Evolutionary conservation across 2,797 vertebrate genomes (phyloP).

Genomic region (Pseudomugil tenellus): DNA sequence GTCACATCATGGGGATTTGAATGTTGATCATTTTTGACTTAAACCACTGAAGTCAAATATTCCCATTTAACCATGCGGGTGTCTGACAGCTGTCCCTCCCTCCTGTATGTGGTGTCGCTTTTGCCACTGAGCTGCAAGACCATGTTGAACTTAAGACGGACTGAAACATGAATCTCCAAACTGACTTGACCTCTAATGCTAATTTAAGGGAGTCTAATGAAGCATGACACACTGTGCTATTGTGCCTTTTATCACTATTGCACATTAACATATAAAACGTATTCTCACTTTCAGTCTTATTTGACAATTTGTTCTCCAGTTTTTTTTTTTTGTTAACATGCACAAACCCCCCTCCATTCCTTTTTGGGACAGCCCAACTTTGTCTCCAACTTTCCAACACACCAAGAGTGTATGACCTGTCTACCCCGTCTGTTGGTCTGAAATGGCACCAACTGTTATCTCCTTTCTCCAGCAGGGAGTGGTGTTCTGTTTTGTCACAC

Average conservation of each 20-base stretch:
- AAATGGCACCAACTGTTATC: conserved; percentile 76
- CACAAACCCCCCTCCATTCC: conserved; percentile 2
- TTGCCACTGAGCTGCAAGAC: conserved; percentile 37
- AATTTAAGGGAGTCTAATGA: conserved; percentile 72
- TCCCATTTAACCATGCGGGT: conserved; percentile 35
- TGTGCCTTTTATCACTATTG: conserved; percentile 84
- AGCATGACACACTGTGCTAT: conserved; percentile 82
- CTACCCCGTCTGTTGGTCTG: conserved; percentile 55
- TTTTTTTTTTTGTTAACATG: conserved; percentile 32
- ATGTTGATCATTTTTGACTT: conserved; percentile 20
- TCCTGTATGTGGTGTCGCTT: conserved; percentile 20
- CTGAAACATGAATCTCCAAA: conserved; percentile 40
- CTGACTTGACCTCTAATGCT: conserved; percentile 54
- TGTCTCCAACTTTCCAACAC: conserved; percentile 43
- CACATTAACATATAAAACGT: conserved; percentile 68
- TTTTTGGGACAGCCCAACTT: conserved; percentile 22
- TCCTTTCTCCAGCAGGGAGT: conserved; percentile 69
- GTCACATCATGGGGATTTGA: conserved; percentile 26
- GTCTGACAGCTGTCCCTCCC: conserved; percentile 16
- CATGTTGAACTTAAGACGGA: conserved; percentile 37
- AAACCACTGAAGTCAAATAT: conserved; percentile 35
- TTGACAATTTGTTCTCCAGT: conserved; percentile 55
- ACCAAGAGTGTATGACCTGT: conserved; percentile 45
- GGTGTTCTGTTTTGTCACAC: conserved; percentile 62
- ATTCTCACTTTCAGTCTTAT: conserved; percentile 72